phyloP scores from a whole-genome alignment of 1,140 invertebrate species.

The Drosophila ananassae region DNA sequence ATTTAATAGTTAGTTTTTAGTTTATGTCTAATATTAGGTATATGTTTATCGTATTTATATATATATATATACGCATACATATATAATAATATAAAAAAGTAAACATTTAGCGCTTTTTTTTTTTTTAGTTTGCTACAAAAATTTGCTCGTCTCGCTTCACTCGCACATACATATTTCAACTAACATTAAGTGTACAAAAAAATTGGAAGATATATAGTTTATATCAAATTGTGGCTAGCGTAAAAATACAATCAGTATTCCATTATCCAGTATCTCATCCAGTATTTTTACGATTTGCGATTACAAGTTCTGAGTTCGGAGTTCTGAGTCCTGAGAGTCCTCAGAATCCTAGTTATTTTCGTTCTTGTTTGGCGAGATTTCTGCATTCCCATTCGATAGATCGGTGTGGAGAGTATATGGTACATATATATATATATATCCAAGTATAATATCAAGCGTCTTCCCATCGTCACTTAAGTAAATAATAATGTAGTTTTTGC shows the following conservation, averaged over 20 bases:
- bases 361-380: constrained; percentile 62
- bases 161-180: constrained; percentile 44
- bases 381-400: constrained; percentile 55
- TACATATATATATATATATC: constrained; percentile 46
- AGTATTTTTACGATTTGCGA: no score
- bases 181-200: constrained; percentile 79
- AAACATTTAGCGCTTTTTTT: constrained; percentile 57
- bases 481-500: constrained; percentile 74
- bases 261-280: constrained; percentile 24
- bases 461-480: constrained; percentile 63
- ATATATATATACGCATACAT: constrained; percentile 35
- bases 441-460: constrained; percentile 77
- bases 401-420: constrained; percentile 43
- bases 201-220: constrained; percentile 70
- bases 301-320: no score
- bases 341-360: no score
- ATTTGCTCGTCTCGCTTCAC: constrained; percentile 47
- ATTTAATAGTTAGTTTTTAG: constrained; percentile 44
- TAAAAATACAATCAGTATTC: constrained; percentile 69
- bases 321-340: no score
- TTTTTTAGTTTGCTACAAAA: constrained; percentile 38
- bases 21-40: constrained; percentile 55
- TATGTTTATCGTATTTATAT: constrained; percentile 47
- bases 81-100: constrained; percentile 61
- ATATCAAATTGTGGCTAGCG: constrained; percentile 79